phyloP scores from a whole-genome alignment of 2,797 vertebrate species.

The Moxostoma hubbsi region DNA sequence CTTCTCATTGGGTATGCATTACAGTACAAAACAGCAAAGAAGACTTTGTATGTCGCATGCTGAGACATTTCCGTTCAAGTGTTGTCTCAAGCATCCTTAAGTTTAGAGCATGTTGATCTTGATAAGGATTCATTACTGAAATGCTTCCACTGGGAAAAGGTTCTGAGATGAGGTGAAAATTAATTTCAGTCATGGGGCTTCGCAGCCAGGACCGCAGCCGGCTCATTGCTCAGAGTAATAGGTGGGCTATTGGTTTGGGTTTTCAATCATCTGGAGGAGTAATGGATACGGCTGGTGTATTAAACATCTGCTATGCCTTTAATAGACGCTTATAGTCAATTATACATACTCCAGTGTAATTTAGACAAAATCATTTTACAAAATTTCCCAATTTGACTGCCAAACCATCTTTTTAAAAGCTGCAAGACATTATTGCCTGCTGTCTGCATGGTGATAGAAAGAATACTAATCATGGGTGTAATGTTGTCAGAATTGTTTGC shows the following conservation, averaged over 20 bases:
- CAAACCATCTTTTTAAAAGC: conserved; percentile 37
- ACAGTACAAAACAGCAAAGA: conserved; percentile 20
- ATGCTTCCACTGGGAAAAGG: conserved; percentile 12
- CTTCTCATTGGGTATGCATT: conserved; percentile 31
- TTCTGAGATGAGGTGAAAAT: conserved; percentile 43
- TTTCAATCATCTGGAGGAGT: conserved; percentile 47
- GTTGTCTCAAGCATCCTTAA: not conserved
- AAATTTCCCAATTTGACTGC: conserved; percentile 41
- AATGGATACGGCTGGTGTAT: conserved; percentile 42
- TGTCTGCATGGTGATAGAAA: conserved; percentile 7
- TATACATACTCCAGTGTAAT: conserved; percentile 46
- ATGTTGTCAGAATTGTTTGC: conserved; percentile 20
- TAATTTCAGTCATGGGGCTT: conserved; percentile 41
- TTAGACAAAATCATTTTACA: conserved; percentile 42
- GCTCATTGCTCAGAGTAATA: conserved; percentile 45
- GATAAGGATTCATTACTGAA: conserved; percentile 28
- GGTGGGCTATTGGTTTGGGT: conserved; percentile 41
- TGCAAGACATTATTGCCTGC: conserved; percentile 27
- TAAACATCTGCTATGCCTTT: conserved; percentile 40
- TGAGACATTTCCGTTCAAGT: not conserved
- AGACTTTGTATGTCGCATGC: not conserved
- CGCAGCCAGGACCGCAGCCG: conserved; percentile 42
- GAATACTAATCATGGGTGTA: conserved; percentile 13
- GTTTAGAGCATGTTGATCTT: not conserved
- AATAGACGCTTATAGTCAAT: conserved; percentile 50